These are phyloP conservation scores for Pyrgilauda ruficollis DNA, from an alignment of 2,113 vertebrate species.

Conservation along the genomic window DNA sequence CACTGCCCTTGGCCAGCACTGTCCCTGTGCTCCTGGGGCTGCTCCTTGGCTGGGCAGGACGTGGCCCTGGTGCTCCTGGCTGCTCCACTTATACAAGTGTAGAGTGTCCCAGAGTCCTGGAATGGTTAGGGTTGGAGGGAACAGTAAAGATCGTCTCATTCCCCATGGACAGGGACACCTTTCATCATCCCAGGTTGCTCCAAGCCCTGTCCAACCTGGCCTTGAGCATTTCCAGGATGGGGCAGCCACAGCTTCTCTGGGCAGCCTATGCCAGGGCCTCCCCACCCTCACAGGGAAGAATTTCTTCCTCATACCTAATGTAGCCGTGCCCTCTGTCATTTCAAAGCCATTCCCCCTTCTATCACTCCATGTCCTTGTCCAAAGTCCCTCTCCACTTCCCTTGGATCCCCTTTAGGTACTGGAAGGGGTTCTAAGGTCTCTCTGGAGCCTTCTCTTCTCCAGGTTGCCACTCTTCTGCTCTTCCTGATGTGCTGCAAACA, in stretches of 20 bases:
- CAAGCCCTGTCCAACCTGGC: rapidly evolving
- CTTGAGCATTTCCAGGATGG: neutral
- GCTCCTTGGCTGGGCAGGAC: rapidly evolving
- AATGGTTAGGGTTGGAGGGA: neutral
- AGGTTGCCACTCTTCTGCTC: neutral
- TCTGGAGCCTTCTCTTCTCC: neutral
- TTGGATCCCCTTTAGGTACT: neutral
- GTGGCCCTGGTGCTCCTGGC: rapidly evolving
- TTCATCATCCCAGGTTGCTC: neutral
- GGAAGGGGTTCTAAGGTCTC: neutral
- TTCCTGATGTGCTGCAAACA: neutral
- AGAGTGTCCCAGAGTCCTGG: neutral
- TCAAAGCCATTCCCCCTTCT: neutral
- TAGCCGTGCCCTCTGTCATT: neutral
- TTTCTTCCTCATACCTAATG: neutral
- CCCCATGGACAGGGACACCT: neutral
- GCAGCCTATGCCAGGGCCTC: neutral
- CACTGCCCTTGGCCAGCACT: neutral
- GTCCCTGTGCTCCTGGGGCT: neutral
- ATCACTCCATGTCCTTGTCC: neutral
- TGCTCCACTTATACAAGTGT: neutral
- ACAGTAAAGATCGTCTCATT: neutral
- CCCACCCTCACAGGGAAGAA: neutral
- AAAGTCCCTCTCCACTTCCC: neutral
- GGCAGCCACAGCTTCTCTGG: neutral